A percentile compares a stretch with the other conserved stretches of the same genome.
phyloP scores from a whole-genome alignment of 2,797 vertebrate genomes.

The Cuculus canorus region DNA sequence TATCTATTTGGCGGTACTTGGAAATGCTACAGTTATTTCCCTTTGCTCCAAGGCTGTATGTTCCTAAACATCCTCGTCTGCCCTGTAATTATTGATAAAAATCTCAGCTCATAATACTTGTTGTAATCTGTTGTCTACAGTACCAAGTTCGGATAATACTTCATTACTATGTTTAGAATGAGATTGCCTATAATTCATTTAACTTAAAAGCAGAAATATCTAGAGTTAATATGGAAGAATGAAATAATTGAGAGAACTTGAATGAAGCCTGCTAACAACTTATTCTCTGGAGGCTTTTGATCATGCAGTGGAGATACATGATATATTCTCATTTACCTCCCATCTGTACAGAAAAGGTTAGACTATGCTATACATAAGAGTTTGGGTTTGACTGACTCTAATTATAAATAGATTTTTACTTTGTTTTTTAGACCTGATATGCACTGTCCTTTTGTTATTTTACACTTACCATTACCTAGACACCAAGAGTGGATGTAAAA shows the following conservation, averaged over 20 bases:
- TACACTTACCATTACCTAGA: not conserved
- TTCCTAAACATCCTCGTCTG: not conserved
- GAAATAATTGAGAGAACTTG: not conserved
- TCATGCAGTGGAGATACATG: not conserved
- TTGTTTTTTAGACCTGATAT: not conserved
- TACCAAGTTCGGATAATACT: not conserved
- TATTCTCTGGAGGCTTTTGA: not conserved
- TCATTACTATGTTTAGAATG: not conserved
- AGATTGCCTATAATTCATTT: not conserved
- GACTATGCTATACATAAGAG: not conserved
- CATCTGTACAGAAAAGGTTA: not conserved
- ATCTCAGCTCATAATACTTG: not conserved
- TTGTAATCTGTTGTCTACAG: not conserved
- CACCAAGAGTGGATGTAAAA: not conserved
- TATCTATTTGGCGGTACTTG: not conserved
- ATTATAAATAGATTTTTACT: not conserved
- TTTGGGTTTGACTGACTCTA: not conserved
- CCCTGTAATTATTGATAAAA: not conserved
- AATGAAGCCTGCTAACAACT: not conserved
- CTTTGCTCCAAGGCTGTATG: not conserved
- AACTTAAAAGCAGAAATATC: not conserved
- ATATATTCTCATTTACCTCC: not conserved
- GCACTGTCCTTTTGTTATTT: not conserved
- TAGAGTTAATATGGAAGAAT: not conserved
- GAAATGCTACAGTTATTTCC: constrained; percentile 8